Evolutionary conservation across 2,888 invertebrate species (phyloP), one percentile per base, ranked within the genome.

Genomic region (Caenorhabditis sp.): DNA sequence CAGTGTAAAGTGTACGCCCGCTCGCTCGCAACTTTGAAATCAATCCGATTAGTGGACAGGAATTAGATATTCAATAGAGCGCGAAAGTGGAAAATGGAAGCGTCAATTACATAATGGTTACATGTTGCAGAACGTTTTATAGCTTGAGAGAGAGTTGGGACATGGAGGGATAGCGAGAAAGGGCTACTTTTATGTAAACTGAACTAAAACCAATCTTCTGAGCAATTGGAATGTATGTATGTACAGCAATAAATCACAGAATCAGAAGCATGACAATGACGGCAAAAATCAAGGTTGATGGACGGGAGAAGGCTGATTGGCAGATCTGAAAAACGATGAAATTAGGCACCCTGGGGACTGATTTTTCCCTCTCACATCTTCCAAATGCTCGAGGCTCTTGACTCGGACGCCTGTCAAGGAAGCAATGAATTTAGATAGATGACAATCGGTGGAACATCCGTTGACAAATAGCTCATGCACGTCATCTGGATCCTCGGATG

Each of bases 171-270:
- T 11, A 52, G 46, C 32, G 41, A 41, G 15, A 46, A 24, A 7
- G 55, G 20, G 48, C 41, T 35, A 39, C 11, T 48, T 52, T 26
- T 1, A 22, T 41, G 32, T 41, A 41, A 30, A 46, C 43, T 48
- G 32, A 50, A 24, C 58, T 58, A 59, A n/a, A 59, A 59, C 52
- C 58, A 59, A 59, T 52, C 41, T 41, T 58, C 43, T 59, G 58
- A 53, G 59, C 59, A 70, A 70, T 53, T 39, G 70, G 59, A 70
- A 70, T 70, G 70, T 58, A 53, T 56, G 32, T 68, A 58, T 70
- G 59, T 59, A 70, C 59, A 70, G 41, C 68, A 59, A 70, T 59
- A 59, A 59, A 70, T 70, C 70, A 70, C 70, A 70, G 53, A 70
- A 53, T 43, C 59, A 70, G 37, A 43, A 53, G 70, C 45, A 61